These are phyloP conservation scores for Ramazzottius varieornatus DNA, from an alignment of 2,888 invertebrate genomes.

Conservation along the genomic window DNA sequence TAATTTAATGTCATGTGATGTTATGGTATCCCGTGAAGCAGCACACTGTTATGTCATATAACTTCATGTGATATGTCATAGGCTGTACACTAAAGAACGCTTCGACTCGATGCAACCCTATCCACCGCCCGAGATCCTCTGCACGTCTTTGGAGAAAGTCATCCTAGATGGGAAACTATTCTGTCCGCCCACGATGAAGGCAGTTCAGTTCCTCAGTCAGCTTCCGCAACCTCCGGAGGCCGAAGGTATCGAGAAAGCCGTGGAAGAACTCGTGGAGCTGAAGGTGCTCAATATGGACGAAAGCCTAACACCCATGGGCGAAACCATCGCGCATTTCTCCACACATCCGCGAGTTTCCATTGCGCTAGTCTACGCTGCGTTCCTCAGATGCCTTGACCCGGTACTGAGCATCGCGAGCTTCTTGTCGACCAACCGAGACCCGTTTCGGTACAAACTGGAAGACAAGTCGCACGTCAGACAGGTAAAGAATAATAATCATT, in stretches of 20 bases:
- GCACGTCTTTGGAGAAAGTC: slow-evolving; percentile 34
- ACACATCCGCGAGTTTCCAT: slow-evolving; percentile 35
- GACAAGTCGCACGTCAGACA: slow-evolving; percentile 29
- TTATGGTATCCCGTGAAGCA: no score
- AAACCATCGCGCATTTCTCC: slow-evolving; percentile 29
- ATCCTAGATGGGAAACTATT: slow-evolving; percentile 38
- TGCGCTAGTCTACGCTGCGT: slow-evolving; percentile 32
- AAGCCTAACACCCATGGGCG: slow-evolving; percentile 36
- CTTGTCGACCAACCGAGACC: slow-evolving; percentile 28
- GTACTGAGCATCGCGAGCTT: slow-evolving; percentile 27
- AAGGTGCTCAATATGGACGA: slow-evolving; percentile 36
- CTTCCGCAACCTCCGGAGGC: slow-evolving; percentile 37
- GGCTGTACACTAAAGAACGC: slow-evolving; percentile 19
- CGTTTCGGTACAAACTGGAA: slow-evolving; percentile 29
- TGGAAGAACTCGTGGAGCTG: slow-evolving; percentile 35
- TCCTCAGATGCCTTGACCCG: slow-evolving; percentile 28
- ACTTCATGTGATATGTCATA: no score
- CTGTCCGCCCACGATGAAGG: slow-evolving; percentile 11
- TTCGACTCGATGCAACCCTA: slow-evolving; percentile 27
- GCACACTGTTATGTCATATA: no score
- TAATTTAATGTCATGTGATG: no score
- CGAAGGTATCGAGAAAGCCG: slow-evolving; percentile 31
- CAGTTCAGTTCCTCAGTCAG: slow-evolving; percentile 31
- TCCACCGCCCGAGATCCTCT: slow-evolving; percentile 36
- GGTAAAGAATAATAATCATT: slow-evolving; percentile 29